Evolutionary conservation across 1,140 invertebrate genomes (phyloP), one percentile per base, ranked within the genome.

Genomic region (Goniozus legneri): DNA sequence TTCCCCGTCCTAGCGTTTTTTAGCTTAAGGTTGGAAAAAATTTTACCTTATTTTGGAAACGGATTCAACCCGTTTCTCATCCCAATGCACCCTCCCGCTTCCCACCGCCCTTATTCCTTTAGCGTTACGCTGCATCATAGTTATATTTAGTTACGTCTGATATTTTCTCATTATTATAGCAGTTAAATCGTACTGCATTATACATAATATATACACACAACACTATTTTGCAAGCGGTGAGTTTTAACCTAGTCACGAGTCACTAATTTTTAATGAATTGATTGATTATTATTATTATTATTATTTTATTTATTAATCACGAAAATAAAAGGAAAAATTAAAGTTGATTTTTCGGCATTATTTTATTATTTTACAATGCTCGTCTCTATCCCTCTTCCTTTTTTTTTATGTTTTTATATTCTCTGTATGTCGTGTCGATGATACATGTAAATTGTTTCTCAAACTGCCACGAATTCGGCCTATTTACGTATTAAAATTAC

Each of bases 171-270:
- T 44, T 37, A 50, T 50, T 20, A 20, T 38, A 44, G n/a, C n/a
- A n/a, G n/a, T n/a, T n/a, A n/a, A n/a, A n/a, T n/a, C n/a, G n/a
- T n/a, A n/a, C n/a, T n/a, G 44, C 21, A 48, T 16, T 42, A 58
- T 35, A 54, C 31, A 15, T n/a, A 31, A 39, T 20, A 49, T 27
- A n/a, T 32, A 15, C 10, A 30, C 24, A 31, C 13, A 37, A 66
- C 57, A 51, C 47, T 58, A 58, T 64, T 68, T 62, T 65, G 59
- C 64, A 68, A 70, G 59, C 67, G 70, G 70, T 75, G 73, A 76
- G 73, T 76, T 66, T 75, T 71, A 73, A 75, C 72, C 72, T 76
- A 76, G 71, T 76, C 73, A 76, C 73, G 57, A 74, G 64, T 75
- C 73, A 76, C 70, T 73, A 73, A 68, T 67, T 73, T 71, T 75